Evolutionary conservation across 2,797 vertebrate species (phyloP).

Genomic region (Catharus ustulatus): DNA sequence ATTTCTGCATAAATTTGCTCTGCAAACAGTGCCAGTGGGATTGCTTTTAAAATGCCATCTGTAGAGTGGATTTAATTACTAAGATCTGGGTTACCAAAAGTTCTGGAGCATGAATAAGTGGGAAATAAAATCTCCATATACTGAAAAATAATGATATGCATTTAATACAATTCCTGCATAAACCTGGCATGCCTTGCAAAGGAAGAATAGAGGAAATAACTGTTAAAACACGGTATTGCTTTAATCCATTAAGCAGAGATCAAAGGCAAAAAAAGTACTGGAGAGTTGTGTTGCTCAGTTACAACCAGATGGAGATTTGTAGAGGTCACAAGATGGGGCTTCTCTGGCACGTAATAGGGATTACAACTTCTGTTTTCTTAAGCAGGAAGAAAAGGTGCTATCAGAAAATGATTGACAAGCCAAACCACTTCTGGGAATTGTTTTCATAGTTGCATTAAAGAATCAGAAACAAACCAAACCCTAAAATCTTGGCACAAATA

Average conservation of each 20-base stretch:
- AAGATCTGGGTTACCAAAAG: not conserved
- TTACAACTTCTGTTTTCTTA: not conserved
- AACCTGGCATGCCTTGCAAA: not conserved
- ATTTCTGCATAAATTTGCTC: not conserved
- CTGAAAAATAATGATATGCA: not conserved
- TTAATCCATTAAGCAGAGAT: not conserved
- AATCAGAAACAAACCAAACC: not conserved
- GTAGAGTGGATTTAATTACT: not conserved
- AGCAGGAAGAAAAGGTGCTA: not conserved
- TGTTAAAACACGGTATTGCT: not conserved
- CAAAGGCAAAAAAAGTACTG: not conserved
- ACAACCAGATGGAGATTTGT: not conserved
- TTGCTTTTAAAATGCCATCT: not conserved
- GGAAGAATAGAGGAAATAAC: not conserved
- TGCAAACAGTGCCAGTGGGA: not conserved
- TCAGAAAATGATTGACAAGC: not conserved
- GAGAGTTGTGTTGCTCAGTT: not conserved
- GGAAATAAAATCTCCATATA: not conserved
- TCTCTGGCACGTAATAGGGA: not conserved
- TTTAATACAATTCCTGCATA: not conserved
- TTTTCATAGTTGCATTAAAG: not conserved
- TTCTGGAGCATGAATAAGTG: not conserved
- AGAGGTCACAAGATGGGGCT: not conserved
- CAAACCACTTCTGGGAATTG: not conserved
- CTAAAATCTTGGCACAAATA: not conserved